Percentiles rank a stretch among this genome's conserved stretches.
Conservation (phyloP, 2,888 invertebrate species). For the Pristionchus entomophagus region DNA sequence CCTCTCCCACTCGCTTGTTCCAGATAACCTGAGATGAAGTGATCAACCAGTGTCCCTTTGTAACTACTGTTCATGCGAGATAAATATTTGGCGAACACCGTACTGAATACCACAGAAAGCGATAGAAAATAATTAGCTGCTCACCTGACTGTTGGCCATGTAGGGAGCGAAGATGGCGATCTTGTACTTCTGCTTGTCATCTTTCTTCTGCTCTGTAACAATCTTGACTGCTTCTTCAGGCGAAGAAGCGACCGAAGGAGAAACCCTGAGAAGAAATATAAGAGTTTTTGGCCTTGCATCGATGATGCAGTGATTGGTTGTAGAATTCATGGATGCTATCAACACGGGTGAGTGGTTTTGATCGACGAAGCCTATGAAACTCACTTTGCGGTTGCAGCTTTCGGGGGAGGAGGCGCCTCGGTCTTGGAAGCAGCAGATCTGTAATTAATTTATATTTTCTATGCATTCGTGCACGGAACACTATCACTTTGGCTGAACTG, state of each 20-base stretch:
- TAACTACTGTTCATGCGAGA: not conserved
- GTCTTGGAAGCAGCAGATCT: not conserved
- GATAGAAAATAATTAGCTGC: too few relatives aligned
- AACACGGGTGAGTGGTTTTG: too few relatives aligned
- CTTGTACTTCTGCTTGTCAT: constrained; percentile 51
- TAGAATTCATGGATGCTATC: too few relatives aligned
- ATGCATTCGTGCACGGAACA: not conserved
- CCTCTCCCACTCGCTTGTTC: constrained; percentile 61
- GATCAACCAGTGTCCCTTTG: not conserved
- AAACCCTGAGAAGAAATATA: not conserved
- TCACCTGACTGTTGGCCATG: constrained; percentile 63
- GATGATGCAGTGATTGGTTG: too few relatives aligned
- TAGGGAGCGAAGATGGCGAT: constrained; percentile 61
- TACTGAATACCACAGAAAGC: too few relatives aligned
- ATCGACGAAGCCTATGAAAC: too few relatives aligned
- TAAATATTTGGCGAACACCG: too few relatives aligned
- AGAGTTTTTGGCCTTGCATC: too few relatives aligned
- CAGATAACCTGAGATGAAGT: constrained; percentile 54
- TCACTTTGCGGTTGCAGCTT: not conserved
- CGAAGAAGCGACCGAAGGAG: not conserved
- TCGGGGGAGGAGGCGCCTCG: not conserved
- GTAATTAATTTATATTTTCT: not conserved
- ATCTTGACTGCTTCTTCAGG: not conserved
- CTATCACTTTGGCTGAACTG: not conserved
- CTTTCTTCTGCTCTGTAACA: not conserved